Evolutionary conservation across 1,140 invertebrate genomes (phyloP), one percentile per base, ranked within the genome.

Genomic region (Ceratina calcarata): DNA sequence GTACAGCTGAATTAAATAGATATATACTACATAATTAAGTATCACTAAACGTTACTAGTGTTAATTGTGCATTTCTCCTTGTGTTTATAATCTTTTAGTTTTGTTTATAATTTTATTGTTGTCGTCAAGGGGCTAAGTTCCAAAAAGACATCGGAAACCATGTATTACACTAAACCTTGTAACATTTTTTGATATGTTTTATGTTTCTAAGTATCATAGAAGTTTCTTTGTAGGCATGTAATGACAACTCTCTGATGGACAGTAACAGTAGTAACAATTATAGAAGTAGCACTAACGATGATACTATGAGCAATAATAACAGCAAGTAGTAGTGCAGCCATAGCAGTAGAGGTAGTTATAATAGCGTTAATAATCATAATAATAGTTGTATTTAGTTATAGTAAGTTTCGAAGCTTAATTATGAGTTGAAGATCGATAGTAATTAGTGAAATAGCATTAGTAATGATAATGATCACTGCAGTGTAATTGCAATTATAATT

Each of bases 171-270:
- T 83, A 81, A 76, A 75, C 57, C 45, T 79, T 69, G 57, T 74
- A 65, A 86, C 61, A 58, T 81, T 57, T 71, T 81, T 83, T 87
- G 84, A 87, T 86, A 87, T 87, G 84, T 86, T 84, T 87, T 81
- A 87, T 79, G 67, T 84, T 84, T 83, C 60, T 83, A 86, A 83
- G 72, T 84, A 86, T 84, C 71, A 70, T 87, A 87, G 72, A 86
- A 64, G 72, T 82, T 45, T 55, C 72, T 78, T 75, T 80, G 78
- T 72, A 78, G 64, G 67, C 69, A 83, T 78, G 64, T 84, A 81
- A 86, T 82, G 58, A 68, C 51, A 86, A 86, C 69, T 51, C 79
- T 45, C 10, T 45, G 74, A 82, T 79, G 58, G 68, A 73, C 57
- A 80, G 22, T 71, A 83, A 80, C 66, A 75, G 70, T 80, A 76